A percentile compares a stretch with the other conserved stretches of the same genome.
Evolutionary conservation across 2,888 invertebrate genomes (phyloP).

Genomic region (Agonopterix subpropinquella): DNA sequence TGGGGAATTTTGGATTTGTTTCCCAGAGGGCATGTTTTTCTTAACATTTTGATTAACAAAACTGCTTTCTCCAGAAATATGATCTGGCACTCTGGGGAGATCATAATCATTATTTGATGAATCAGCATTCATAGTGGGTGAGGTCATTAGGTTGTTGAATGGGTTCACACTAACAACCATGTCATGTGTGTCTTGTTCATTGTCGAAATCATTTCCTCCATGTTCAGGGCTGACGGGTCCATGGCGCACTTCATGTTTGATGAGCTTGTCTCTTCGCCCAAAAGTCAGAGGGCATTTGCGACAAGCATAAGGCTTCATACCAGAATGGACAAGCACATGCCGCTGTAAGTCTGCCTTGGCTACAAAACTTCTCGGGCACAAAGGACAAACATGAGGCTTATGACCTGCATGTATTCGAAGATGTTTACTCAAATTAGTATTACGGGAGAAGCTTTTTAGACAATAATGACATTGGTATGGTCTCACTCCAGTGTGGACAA

Average conservation of each 20-base stretch:
- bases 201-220: conserved; percentile 42
- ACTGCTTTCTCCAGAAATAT: conserved; percentile 66
- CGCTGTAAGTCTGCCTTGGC: conserved; percentile 80
- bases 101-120: conserved; percentile 52
- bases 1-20: conserved; percentile 42
- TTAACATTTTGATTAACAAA: conserved; percentile 58
- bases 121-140: conserved; percentile 37
- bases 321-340: conserved; percentile 81
- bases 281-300: conserved; percentile 80
- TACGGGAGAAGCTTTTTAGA: conserved; percentile 83
- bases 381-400: conserved; percentile 82
- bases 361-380: conserved; percentile 83
- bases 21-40: conserved; percentile 39
- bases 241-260: conserved; percentile 80
- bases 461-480: conserved; percentile 84
- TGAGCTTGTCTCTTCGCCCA: conserved; percentile 80
- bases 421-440: conserved; percentile 86
- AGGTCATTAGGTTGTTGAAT: conserved; percentile 65
- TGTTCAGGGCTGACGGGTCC: conserved; percentile 48
- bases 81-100: conserved; percentile 67
- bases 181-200: conserved; percentile 59
- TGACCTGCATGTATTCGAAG: conserved; percentile 82
- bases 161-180: conserved; percentile 79
- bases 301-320: conserved; percentile 80
- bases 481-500: conserved; percentile 85